A percentile compares a stretch with the other conserved stretches of the same genome.
phyloP scores from a whole-genome alignment of 2,113 vertebrate genomes.

The Phasianus colchicus region DNA sequence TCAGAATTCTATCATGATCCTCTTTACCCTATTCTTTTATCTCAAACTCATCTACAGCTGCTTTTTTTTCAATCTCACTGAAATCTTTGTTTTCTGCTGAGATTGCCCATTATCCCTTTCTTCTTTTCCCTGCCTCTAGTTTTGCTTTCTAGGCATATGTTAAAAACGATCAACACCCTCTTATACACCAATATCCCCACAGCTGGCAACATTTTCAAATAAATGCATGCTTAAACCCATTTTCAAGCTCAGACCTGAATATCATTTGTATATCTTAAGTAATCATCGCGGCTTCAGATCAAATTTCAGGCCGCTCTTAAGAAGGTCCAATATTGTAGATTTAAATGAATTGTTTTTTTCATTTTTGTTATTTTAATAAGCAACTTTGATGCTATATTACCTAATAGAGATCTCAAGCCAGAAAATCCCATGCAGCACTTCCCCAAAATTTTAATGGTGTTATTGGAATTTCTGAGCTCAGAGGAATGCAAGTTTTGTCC shows the following conservation, averaged over 20 bases:
- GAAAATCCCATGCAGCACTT: background rate
- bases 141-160: background rate
- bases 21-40: background rate
- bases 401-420: background rate
- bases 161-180: background rate
- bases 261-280: background rate
- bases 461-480: constrained; percentile 5
- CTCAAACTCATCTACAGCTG: background rate
- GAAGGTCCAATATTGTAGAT: background rate
- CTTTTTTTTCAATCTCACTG: background rate
- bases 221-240: background rate
- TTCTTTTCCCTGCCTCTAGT: background rate
- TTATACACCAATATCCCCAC: background rate
- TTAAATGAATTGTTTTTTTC: background rate
- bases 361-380: background rate
- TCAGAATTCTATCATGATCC: background rate
- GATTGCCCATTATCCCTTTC: background rate
- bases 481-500: background rate
- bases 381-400: background rate
- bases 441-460: background rate
- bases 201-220: background rate
- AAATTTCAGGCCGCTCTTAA: background rate
- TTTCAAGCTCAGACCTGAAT: background rate
- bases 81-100: background rate
- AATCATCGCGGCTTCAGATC: background rate